These are phyloP conservation scores for Melospiza georgiana DNA, from an alignment of 2,113 vertebrate genomes.

Conservation along the genomic window DNA sequence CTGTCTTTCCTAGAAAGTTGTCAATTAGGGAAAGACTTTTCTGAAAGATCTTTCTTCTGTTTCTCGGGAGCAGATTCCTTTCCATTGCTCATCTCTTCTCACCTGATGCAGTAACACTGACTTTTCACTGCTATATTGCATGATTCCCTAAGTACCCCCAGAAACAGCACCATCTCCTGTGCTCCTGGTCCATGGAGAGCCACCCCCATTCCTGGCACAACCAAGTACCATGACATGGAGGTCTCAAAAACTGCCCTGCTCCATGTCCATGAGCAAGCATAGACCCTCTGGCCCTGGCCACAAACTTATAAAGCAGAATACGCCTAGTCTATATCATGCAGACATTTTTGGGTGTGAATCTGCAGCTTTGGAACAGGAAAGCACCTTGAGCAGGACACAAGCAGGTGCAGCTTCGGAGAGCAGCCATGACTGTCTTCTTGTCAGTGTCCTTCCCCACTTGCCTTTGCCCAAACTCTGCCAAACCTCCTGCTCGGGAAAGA, in stretches of 20 bases:
- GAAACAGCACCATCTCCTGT: not conserved
- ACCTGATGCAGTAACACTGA: not conserved
- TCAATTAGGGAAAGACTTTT: not conserved
- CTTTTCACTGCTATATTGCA: not conserved
- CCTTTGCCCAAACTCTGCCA: not conserved
- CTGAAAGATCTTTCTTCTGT: not conserved
- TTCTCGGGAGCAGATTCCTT: not conserved
- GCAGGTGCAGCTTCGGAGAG: not conserved
- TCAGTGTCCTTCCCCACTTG: not conserved
- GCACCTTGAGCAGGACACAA: not conserved
- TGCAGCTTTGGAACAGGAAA: not conserved
- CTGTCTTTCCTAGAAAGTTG: not conserved
- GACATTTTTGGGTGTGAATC: not conserved
- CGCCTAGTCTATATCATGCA: not conserved
- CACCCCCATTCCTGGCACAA: not conserved
- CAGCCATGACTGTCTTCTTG: not conserved
- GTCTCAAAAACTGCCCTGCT: not conserved
- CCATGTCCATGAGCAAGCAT: not conserved
- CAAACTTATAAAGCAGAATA: not conserved
- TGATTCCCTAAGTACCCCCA: too few species aligned
- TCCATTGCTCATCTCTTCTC: not conserved
- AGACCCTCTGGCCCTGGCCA: not conserved
- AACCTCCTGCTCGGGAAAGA: not conserved
- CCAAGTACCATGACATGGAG: accelerated
- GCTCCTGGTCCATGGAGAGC: not conserved